A percentile compares a stretch with the other conserved stretches of the same genome.
Evolutionary conservation across 2,888 invertebrate species (phyloP).

Genomic region (Drosophila mercatorum): DNA sequence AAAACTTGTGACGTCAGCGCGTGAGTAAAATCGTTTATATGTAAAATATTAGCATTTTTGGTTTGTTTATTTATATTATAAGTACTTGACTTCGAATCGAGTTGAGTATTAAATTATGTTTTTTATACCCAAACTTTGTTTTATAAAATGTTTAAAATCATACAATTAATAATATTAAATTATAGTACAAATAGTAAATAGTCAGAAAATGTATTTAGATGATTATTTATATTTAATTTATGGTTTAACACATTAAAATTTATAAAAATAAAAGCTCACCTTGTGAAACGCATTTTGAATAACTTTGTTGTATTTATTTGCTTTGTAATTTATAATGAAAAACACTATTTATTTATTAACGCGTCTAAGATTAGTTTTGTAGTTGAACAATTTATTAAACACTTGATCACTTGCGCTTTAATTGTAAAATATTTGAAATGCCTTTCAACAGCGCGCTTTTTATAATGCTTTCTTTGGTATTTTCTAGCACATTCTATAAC

Average conservation of each 20-base stretch:
- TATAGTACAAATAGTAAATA: not conserved
- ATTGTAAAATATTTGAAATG: slow-evolving; percentile 46
- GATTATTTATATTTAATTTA: not conserved
- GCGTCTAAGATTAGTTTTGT: not conserved
- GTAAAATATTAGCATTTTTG: not conserved
- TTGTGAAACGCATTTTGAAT: slow-evolving; percentile 74
- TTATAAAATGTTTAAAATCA: not conserved
- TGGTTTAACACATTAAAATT: not conserved
- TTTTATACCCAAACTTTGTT: not conserved
- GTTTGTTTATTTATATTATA: not conserved
- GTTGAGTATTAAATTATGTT: not conserved
- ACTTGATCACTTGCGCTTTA: slow-evolving; percentile 50
- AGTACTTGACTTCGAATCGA: not conserved
- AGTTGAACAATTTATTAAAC: slow-evolving; percentile 9
- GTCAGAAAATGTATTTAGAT: not conserved
- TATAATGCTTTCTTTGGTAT: slow-evolving; percentile 44
- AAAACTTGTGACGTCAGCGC: not conserved
- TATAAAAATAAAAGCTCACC: slow-evolving; percentile 51
- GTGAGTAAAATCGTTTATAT: not conserved
- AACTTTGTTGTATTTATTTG: not conserved
- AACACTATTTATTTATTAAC: not conserved
- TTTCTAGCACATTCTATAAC: slow-evolving; percentile 46
- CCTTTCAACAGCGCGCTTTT: slow-evolving; percentile 42
- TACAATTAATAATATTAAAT: not conserved
- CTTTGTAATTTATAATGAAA: not conserved